phyloP scores from a whole-genome alignment of 2,888 invertebrate species.

The Sipha maydis region DNA sequence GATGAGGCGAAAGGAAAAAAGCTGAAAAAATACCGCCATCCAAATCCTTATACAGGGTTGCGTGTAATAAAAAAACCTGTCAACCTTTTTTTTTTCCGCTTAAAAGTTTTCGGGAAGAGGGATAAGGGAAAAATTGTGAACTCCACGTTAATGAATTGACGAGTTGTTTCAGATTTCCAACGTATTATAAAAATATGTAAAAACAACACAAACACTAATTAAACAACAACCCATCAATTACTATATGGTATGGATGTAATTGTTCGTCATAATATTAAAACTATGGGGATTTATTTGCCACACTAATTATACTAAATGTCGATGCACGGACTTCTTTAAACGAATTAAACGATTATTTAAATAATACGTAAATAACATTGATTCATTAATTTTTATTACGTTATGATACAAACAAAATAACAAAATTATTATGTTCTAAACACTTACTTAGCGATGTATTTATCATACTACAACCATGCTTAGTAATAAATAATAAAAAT shows the following conservation, averaged over 20 bases:
- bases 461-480: too few relatives aligned
- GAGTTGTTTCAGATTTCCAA: slow-evolving; percentile 29
- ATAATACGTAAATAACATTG: background rate
- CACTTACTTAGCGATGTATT: too few relatives aligned
- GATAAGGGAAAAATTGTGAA: slow-evolving; percentile 33
- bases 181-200: background rate
- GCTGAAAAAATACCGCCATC: background rate
- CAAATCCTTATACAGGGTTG: slow-evolving; percentile 44
- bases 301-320: background rate
- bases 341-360: background rate
- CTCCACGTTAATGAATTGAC: slow-evolving; percentile 42
- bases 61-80: slow-evolving; percentile 42
- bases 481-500: too few relatives aligned
- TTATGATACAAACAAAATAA: too few relatives aligned
- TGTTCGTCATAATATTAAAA: background rate
- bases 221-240: background rate
- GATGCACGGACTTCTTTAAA: background rate
- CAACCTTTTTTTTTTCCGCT: slow-evolving; percentile 33
- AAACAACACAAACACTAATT: background rate
- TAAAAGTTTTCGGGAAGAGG: slow-evolving; percentile 4
- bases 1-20: slow-evolving; percentile 12
- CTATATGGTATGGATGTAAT: background rate
- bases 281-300: background rate
- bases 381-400: background rate
- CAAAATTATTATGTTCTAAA: too few relatives aligned